Evolutionary conservation across 1,140 invertebrate species (phyloP), one percentile per base, ranked within the genome.

Genomic region (Drosophila lacertosa): DNA sequence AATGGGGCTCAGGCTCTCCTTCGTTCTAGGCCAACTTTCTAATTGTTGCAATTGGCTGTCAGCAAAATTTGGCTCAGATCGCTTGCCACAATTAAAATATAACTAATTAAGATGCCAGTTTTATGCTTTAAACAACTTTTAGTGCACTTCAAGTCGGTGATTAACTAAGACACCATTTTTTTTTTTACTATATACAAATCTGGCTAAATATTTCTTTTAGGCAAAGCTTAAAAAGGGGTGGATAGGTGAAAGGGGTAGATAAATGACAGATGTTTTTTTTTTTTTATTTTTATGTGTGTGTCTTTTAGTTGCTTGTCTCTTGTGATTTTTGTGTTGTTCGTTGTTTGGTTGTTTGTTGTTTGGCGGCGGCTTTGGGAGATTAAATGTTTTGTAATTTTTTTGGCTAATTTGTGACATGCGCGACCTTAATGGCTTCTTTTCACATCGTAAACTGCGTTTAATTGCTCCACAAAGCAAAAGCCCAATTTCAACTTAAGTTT

Each of bases 361-460:
- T 15, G 44, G 9, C 18, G 33, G 2, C 26, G 44, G 42, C 62
- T 74, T 77, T 63, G 59, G 75, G 72, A 83, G 75, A 76, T 84
- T 84, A 84, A 79, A 84, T 76, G 81, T 80, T 84, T 84, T 80
- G 66, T 84, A 84, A 84, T 79, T 84, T 84, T 79, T 84, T 84
- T 79, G 76, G 75, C 80, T 84, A 84, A 84, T 84, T 84, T 84
- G 80, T 84, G 81, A 84, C 81, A 80, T 84, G 81, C 80, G 81
- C 80, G 81, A 84, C 81, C 76, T 66, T 84, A 84, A 84, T 84
- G 81, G 81, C 80, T 84, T 83, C 80, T 84, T 84, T 84, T 84
- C 80, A 84, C 80, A 84, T 84, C 81, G 80, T 84, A 84, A 84
- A 84, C 63, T 40, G 62, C 60, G 58, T 83, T 84, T 83, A 83